Percentiles rank a stretch among this genome's conserved stretches.
phyloP scores from a whole-genome alignment of 37 sponge, comb jelly and placozoan species.

The Halisarca cf. caerulea region DNA sequence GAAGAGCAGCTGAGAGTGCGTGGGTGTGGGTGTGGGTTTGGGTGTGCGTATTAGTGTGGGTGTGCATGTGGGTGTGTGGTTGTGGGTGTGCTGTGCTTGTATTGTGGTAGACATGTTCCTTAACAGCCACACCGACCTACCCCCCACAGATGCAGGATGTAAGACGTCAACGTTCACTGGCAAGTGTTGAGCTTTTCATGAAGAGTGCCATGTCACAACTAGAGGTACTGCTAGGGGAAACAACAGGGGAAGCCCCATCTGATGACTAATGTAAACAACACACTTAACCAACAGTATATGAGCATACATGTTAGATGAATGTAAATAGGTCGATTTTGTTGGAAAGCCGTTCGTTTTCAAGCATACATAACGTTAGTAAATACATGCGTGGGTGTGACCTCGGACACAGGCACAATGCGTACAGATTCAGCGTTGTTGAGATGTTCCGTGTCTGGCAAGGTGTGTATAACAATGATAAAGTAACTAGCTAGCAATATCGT shows the following conservation, averaged over 20 bases:
- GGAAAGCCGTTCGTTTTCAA: too few species aligned
- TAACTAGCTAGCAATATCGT: neutral
- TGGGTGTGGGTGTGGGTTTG: neutral
- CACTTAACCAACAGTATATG: neutral
- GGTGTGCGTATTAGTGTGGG: too few species aligned
- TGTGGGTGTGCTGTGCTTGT: too few species aligned
- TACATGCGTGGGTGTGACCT: neutral
- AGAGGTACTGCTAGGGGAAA: constrained; percentile 38
- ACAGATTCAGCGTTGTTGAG: neutral
- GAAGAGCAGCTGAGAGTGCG: constrained; percentile 63
- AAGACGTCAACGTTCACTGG: constrained; percentile 48
- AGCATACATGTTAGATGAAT: too few species aligned
- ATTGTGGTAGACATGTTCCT: too few species aligned
- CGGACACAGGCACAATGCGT: neutral
- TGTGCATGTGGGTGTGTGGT: too few species aligned
- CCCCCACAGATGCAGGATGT: constrained; percentile 37
- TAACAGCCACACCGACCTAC: too few species aligned
- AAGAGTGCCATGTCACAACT: constrained; percentile 71
- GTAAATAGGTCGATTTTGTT: too few species aligned
- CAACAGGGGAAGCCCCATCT: too few species aligned
- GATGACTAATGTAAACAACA: too few species aligned
- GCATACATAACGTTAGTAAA: neutral
- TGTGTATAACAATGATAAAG: too few species aligned
- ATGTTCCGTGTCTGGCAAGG: too few species aligned
- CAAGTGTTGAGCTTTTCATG: constrained; percentile 74